Conservation (phyloP, 2,797 vertebrate species). For the Parauchenoglanis ngamensis region DNA sequence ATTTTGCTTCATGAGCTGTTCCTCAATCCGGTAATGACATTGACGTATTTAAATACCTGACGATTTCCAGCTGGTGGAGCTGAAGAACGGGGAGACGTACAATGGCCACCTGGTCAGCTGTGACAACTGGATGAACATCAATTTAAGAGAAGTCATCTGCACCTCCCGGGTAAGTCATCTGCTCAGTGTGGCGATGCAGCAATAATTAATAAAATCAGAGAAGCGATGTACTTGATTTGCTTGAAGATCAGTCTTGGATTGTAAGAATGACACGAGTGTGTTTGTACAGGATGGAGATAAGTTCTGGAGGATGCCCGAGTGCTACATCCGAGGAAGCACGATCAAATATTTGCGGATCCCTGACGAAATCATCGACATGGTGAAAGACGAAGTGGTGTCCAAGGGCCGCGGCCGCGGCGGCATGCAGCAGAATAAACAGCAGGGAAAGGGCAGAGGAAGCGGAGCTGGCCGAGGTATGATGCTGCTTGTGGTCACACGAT, state of each 20-base stretch:
- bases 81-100: slow-evolving; percentile 97
- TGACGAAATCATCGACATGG: slow-evolving; percentile 98
- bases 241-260: background rate
- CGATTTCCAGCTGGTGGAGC: slow-evolving; percentile 86
- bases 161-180: slow-evolving; percentile 84
- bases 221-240: background rate
- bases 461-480: slow-evolving; percentile 81
- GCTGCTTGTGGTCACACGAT: background rate
- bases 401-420: slow-evolving; percentile 92
- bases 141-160: slow-evolving; percentile 97
- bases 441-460: slow-evolving; percentile 86
- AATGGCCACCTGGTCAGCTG: slow-evolving; percentile 98
- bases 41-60: background rate
- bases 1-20: background rate
- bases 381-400: slow-evolving; percentile 94
- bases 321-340: slow-evolving; percentile 96
- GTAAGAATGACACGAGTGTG: background rate
- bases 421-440: slow-evolving; percentile 91
- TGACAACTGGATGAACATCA: slow-evolving; percentile 99
- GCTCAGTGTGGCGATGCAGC: background rate
- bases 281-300: slow-evolving; percentile 90
- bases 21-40: background rate
- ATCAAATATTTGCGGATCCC: slow-evolving; percentile 98
- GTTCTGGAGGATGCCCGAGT: slow-evolving; percentile 99
- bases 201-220: background rate